These are phyloP conservation scores for Micrasema longulum DNA, from an alignment of 1,140 invertebrate species.

Conservation along the genomic window DNA sequence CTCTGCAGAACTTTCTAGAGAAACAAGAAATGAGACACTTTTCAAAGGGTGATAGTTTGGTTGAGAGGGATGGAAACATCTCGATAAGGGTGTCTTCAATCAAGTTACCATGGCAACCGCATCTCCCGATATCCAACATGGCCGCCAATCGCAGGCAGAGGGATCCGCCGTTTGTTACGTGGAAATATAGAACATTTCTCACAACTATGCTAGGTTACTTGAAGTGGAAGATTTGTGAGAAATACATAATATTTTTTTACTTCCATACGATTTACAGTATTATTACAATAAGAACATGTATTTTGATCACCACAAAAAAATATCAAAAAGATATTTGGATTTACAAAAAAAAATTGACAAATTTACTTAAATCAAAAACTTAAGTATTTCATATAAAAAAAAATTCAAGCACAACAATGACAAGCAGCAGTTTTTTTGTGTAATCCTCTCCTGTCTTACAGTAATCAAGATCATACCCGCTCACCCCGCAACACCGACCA, in stretches of 20 bases:
- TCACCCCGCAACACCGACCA: too few relatives aligned
- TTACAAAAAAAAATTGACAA: too few relatives aligned
- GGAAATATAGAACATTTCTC: constrained; percentile 28
- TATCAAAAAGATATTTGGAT: too few relatives aligned
- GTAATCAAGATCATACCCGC: too few relatives aligned
- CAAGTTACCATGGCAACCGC: constrained; percentile 48
- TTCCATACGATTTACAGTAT: too few relatives aligned
- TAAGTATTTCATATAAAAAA: too few relatives aligned
- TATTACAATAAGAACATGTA: too few relatives aligned
- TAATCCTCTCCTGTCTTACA: too few relatives aligned
- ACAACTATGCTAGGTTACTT: constrained; percentile 28
- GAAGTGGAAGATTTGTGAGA: constrained; percentile 5
- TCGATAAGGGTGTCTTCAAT: constrained; percentile 31
- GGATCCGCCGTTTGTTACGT: constrained; percentile 37
- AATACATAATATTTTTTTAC: constrained; percentile 2
- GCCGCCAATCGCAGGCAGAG: constrained; percentile 41
- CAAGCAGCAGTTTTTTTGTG: too few relatives aligned
- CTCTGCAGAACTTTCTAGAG: constrained; percentile 40
- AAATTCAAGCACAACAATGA: too few relatives aligned
- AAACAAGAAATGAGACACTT: constrained; percentile 31
- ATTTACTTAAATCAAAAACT: too few relatives aligned
- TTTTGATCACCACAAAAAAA: too few relatives aligned
- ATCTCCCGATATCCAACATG: constrained; percentile 51
- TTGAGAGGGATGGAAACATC: constrained; percentile 38
- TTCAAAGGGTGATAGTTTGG: constrained; percentile 38